Conservation (phyloP, 2,797 vertebrate genomes). For the Coreius guichenoti region DNA sequence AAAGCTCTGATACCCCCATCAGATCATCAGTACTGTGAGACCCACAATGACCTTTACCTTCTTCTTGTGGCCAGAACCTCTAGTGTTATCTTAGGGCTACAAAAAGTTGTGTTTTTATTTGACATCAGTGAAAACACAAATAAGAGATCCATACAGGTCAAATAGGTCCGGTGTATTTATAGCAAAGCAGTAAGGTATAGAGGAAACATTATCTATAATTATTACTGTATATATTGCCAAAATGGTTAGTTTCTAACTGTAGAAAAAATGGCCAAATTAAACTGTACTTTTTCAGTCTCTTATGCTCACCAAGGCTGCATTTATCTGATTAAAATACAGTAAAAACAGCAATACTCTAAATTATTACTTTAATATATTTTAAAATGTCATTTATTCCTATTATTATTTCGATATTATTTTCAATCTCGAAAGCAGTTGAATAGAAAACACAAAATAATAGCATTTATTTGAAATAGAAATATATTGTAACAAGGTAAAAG, state of each 20-base stretch:
- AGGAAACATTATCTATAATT: neutral
- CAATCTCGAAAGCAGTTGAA: neutral
- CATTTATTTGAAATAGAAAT: neutral
- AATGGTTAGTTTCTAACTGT: neutral
- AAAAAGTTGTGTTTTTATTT: slow-evolving; percentile 2
- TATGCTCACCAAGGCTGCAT: neutral
- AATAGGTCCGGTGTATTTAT: neutral
- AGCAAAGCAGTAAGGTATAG: neutral
- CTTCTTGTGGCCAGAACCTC: neutral
- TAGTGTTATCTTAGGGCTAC: slow-evolving; percentile 5
- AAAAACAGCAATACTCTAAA: neutral
- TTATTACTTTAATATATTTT: neutral
- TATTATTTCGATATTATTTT: too few species aligned
- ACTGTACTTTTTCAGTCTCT: neutral
- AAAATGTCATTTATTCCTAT: neutral
- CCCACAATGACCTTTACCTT: slow-evolving; percentile 53
- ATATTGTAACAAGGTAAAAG: neutral
- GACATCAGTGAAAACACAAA: neutral
- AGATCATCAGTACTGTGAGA: slow-evolving; percentile 72
- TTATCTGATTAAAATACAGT: neutral
- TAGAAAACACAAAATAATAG: neutral
- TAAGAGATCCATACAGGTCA: neutral
- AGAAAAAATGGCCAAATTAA: too few species aligned
- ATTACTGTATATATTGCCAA: neutral
- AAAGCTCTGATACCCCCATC: slow-evolving; percentile 73